Evolutionary conservation across 2,797 vertebrate species (phyloP).

Genomic region (Hylomyscus alleni): DNA sequence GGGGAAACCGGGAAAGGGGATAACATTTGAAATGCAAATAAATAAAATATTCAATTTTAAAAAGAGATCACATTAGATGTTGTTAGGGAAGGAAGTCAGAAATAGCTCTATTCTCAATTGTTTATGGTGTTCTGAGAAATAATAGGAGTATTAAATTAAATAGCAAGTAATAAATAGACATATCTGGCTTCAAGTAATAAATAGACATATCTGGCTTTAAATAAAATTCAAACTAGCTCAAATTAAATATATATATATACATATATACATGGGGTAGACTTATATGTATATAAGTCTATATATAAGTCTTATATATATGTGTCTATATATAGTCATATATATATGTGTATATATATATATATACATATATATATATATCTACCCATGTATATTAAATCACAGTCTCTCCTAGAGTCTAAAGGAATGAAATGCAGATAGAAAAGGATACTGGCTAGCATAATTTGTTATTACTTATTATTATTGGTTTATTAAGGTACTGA

Average conservation of each 20-base stretch:
- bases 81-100: background rate
- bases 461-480: slow-evolving; percentile 10
- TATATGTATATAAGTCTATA: no score
- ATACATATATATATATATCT: no score
- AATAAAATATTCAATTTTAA: no score
- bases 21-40: no score
- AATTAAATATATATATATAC: background rate
- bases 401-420: background rate
- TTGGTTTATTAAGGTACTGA: background rate
- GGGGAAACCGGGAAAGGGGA: no score
- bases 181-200: no score
- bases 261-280: no score
- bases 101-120: background rate
- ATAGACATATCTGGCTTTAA: background rate
- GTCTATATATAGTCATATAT: no score
- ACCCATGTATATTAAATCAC: background rate
- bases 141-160: slow-evolving; percentile 29
- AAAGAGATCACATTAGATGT: background rate
- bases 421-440: slow-evolving; percentile 1
- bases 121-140: background rate
- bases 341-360: no score
- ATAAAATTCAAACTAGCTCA: slow-evolving; percentile 1
- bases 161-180: background rate
- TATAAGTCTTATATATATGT: no score
- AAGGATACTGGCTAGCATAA: background rate